A percentile compares a stretch with the other conserved stretches of the same genome.
These are phyloP conservation scores for Sebastes elongatus DNA, from an alignment of 2,797 vertebrate genomes.

Conservation along the genomic window DNA sequence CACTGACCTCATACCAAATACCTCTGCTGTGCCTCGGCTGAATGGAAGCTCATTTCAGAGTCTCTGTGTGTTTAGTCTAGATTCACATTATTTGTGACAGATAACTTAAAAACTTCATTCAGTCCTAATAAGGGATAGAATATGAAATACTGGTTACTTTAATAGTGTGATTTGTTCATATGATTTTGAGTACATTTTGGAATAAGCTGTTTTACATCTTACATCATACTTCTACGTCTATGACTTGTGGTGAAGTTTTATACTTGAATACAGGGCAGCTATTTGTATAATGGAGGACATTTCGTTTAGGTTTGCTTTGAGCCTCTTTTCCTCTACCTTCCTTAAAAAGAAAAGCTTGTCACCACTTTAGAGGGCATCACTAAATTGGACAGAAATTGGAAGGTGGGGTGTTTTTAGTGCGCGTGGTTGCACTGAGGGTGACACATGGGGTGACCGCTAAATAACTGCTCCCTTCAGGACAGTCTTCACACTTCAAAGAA, in stretches of 20 bases:
- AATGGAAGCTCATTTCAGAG: not conserved
- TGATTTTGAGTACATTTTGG: not conserved
- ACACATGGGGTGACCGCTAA: not conserved
- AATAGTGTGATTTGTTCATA: not conserved
- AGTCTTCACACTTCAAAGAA: not conserved
- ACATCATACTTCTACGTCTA: not conserved
- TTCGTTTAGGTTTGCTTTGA: not conserved
- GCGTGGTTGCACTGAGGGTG: not conserved
- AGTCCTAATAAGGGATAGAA: not conserved
- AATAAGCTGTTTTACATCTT: not conserved
- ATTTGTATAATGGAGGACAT: not conserved
- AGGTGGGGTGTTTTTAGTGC: not conserved
- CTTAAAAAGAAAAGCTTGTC: not conserved
- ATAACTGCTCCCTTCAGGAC: not conserved
- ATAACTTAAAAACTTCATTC: not conserved
- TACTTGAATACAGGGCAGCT: not conserved
- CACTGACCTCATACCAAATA: slow-evolving; percentile 49
- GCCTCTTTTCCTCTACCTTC: not conserved
- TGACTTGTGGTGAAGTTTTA: not conserved
- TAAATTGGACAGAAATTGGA: not conserved
- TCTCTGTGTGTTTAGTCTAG: not conserved
- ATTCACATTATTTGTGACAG: not conserved
- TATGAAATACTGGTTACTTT: not conserved
- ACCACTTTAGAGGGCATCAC: not conserved
- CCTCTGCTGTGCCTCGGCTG: not conserved